Evolutionary conservation across 2,888 invertebrate species (phyloP), one percentile per base, ranked within the genome.

Genomic region (Chorisops tibialis): DNA sequence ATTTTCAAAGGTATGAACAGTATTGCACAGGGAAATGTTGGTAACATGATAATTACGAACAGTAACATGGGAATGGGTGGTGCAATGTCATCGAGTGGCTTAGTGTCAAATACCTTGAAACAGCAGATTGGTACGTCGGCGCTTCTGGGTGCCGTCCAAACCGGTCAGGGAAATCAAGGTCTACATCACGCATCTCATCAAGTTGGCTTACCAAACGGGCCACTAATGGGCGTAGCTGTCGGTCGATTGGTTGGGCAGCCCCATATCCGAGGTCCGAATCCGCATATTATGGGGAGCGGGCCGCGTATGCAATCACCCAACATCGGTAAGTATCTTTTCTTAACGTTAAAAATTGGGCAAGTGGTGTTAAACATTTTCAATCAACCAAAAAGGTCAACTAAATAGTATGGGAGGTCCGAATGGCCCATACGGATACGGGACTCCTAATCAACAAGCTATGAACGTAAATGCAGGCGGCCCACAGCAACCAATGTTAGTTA

Each of bases 41-140:
- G 82, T 49, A 88, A 87, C 72, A 88, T 91, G 87, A 89, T 91
- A 70, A 89, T 91, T 82, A 89, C 90, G 21, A 91, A 89, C 72
- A 87, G 85, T 72, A 85, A 82, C 72, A 85, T 86, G 81, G 83
- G 83, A 67, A 85, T 87, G 71, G 81, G 83, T 66, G 81, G 81
- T 47, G 70, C 72, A n/a, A 88, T 89, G 83, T 86, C 87, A 68
- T 87, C 86, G 58, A 87, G 88, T 58, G 87, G 88, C 54, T 81
- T 86, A 70, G 86, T 90, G 50, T 87, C 88, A 69, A 91, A 89
- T 76, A 87, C 86, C 71, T 82, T 88, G 63, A 89, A 88, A 75
- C 90, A 89, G 74, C 89, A 88, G 74, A 75, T 88, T 67, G 81
- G 83, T 41, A 81, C 83, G 18, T 71, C 72, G 3, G 65, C 67